Percentiles rank a stretch among this genome's conserved stretches.
Evolutionary conservation across 2,797 vertebrate species (phyloP).

Genomic region (Chaunax sp.): DNA sequence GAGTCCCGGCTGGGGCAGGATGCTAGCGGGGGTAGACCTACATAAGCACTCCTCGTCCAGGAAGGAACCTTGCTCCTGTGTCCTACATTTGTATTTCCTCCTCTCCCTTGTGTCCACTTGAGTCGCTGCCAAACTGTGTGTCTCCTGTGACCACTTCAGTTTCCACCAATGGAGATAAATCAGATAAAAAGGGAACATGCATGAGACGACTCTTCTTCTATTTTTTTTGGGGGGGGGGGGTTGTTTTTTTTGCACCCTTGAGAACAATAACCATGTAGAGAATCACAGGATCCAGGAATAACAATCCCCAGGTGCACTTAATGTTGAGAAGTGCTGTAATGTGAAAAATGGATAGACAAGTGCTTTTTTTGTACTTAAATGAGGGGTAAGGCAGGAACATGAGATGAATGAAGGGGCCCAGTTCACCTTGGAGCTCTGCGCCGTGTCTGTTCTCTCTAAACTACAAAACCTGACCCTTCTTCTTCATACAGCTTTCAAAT

Average conservation of each 20-base stretch:
- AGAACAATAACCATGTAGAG: slow-evolving; percentile 57
- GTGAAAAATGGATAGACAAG: slow-evolving; percentile 40
- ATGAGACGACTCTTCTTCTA: slow-evolving; percentile 20
- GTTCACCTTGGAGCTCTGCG: slow-evolving; percentile 9
- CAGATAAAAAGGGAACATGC: slow-evolving; percentile 34
- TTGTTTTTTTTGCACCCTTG: slow-evolving; percentile 41
- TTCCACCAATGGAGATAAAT: slow-evolving; percentile 54
- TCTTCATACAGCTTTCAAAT: slow-evolving; percentile 37
- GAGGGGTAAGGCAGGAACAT: not conserved
- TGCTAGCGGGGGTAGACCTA: slow-evolving; percentile 39
- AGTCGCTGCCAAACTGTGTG: slow-evolving; percentile 34
- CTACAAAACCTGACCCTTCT: not conserved
- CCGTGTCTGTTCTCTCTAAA: slow-evolving; percentile 17
- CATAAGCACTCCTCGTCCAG: slow-evolving; percentile 53
- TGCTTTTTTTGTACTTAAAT: slow-evolving; percentile 23
- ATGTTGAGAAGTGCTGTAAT: slow-evolving; percentile 10
- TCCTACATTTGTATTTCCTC: slow-evolving; percentile 69
- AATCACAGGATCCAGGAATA: slow-evolving; percentile 59
- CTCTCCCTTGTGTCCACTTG: slow-evolving; percentile 59
- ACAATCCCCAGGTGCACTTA: slow-evolving; percentile 36
- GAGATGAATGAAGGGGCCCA: slow-evolving; percentile 3
- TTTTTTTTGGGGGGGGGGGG: too few species aligned
- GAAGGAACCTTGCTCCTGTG: slow-evolving; percentile 58
- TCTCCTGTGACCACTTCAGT: slow-evolving; percentile 60
- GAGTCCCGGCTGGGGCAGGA: slow-evolving; percentile 45